A percentile compares a stretch with the other conserved stretches of the same genome.
phyloP scores from a whole-genome alignment of 2,797 vertebrate genomes.

The Smutsia temminckii region DNA sequence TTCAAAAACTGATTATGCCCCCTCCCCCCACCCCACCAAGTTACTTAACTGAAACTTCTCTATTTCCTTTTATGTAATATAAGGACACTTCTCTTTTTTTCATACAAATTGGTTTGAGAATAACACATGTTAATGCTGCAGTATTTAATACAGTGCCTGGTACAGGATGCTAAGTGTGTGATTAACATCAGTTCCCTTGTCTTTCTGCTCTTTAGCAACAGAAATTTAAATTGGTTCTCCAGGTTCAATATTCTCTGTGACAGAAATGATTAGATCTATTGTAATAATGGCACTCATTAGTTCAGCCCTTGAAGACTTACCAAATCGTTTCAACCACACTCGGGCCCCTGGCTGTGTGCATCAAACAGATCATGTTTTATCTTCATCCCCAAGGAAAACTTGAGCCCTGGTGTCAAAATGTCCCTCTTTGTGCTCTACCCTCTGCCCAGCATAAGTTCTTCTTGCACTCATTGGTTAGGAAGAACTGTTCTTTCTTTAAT shows the following conservation, averaged over 20 bases:
- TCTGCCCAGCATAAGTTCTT: neutral
- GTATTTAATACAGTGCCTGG: neutral
- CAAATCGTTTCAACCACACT: neutral
- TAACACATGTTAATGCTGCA: neutral
- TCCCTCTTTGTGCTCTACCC: neutral
- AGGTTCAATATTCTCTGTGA: neutral
- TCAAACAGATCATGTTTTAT: neutral
- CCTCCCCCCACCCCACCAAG: neutral
- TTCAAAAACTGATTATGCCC: neutral
- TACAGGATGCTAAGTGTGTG: accelerated
- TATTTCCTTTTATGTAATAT: neutral
- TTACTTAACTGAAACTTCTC: neutral
- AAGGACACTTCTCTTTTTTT: slow-evolving; percentile 16
- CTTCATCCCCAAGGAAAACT: neutral
- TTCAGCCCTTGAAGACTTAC: neutral
- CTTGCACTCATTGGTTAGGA: neutral
- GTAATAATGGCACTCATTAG: neutral
- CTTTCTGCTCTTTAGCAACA: neutral
- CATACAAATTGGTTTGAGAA: slow-evolving; percentile 23
- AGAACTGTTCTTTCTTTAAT: neutral
- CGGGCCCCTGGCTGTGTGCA: too few species aligned
- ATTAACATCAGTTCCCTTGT: neutral
- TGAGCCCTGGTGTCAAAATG: neutral
- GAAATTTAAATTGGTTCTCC: neutral
- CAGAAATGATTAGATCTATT: neutral